Base-by-base conservation (phyloP, 1,140 invertebrate genomes). In the Lysiphlebus fabarum region DNA sequence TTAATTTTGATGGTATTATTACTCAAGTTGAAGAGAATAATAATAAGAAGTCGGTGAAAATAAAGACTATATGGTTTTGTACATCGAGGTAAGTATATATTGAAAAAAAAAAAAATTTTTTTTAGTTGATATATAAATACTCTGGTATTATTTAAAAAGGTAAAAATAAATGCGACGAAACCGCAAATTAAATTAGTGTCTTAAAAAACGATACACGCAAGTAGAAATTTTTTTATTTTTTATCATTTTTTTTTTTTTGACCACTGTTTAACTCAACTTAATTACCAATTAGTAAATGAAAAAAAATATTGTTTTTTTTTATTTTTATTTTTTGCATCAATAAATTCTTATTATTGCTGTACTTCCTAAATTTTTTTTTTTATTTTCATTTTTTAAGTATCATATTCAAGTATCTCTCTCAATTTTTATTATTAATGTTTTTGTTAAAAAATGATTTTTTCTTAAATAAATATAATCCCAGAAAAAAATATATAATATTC, bases 281-380 rank as follows among this genome's bases (percentile, higher is more conserved):
- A 75, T 77, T 76, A 76, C 73, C 72, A 75, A 77, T 76, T 73
- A 75, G 71, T 67, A 66, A 73, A 75, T 74, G 74, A 75, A 75
- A 74, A 74, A 33, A 26, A 26, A 26, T 26, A 2, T 26, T 26
- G 2, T 26, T 26, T 26, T 26, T 26, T 26, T 4, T 1, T 17
- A 1, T 17, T 17, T 17, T 17, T 1, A 2, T 26, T 26, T 26
- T 26, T 26, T 26, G 66, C 67, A 58, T 62, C 63, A 66, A 1
- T 26, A 4, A 26, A 4, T 26, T 26, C 17, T 2, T 26, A 4
- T 26, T 26, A 26, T 26, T 26, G 17, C 17, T 1, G 17, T 1
- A 1, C 17, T 26, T 2, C 2, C 17, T 26, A 26, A 1, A 2
- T 26, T 26, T 26, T 26, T 26, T 26, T 26, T 26, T 26, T 1